These are phyloP conservation scores for Steinernema scapterisci DNA, from an alignment of 2,888 invertebrate species.

Conservation along the genomic window DNA sequence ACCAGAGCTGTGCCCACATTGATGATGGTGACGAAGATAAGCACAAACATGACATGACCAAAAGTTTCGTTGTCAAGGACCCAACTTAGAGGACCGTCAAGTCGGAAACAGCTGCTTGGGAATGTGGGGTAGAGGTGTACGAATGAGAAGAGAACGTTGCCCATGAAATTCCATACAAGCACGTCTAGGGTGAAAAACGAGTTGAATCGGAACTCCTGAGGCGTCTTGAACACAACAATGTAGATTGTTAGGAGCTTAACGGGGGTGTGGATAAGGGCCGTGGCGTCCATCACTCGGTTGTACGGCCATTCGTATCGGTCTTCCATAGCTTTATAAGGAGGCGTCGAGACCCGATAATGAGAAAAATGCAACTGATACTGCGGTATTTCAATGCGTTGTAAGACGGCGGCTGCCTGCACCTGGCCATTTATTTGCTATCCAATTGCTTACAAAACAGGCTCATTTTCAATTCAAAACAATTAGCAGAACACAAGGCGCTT, in stretches of 20 bases:
- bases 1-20: neutral
- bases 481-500: too few species aligned
- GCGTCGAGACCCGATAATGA: too few species aligned
- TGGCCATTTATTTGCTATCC: too few species aligned
- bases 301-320: neutral
- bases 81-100: neutral
- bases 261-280: neutral
- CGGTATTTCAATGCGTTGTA: too few species aligned
- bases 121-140: neutral
- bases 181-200: neutral
- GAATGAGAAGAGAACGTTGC: neutral
- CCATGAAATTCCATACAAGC: neutral
- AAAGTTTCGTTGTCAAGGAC: neutral
- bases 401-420: too few species aligned
- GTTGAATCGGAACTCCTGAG: neutral
- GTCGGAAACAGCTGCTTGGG: neutral
- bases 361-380: too few species aligned
- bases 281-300: neutral
- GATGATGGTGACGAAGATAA: neutral
- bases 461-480: too few species aligned
- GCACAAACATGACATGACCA: neutral
- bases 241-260: neutral
- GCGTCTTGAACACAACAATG: neutral
- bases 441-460: too few species aligned
- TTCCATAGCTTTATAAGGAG: too few species aligned